Percentiles rank a stretch among this genome's conserved stretches.
phyloP scores from a whole-genome alignment of 2,797 vertebrate genomes.

The Arremon brunneinucha region DNA sequence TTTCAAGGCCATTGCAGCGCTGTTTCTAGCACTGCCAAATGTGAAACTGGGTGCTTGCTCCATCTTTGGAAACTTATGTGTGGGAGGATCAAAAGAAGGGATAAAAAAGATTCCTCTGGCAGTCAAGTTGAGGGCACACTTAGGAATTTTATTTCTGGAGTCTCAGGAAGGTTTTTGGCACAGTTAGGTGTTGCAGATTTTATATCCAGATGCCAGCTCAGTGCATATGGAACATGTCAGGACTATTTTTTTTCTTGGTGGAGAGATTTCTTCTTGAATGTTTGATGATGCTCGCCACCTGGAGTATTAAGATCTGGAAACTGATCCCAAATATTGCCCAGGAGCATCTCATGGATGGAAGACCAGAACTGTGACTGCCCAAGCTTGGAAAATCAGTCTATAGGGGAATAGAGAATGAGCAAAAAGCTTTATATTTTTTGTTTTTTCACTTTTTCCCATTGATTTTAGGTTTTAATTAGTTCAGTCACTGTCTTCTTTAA shows the following conservation, averaged over 20 bases:
- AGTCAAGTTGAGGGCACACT: neutral
- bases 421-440: neutral
- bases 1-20: neutral
- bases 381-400: neutral
- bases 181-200: neutral
- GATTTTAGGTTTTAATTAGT: neutral
- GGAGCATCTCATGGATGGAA: neutral
- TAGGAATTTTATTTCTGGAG: constrained; percentile 5
- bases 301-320: neutral
- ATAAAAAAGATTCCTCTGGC: neutral
- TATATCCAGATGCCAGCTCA: constrained; percentile 4
- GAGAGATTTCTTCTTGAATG: constrained; percentile 7
- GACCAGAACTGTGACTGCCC: neutral
- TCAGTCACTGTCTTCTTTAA: neutral
- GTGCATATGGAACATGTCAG: neutral
- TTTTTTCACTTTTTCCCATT: neutral
- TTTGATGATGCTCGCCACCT: constrained; percentile 10
- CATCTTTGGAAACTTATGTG: neutral
- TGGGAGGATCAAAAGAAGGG: neutral
- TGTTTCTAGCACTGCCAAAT: neutral
- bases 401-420: neutral
- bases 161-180: constrained; percentile 17
- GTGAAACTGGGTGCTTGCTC: neutral
- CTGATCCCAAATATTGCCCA: neutral
- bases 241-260: neutral